These are phyloP conservation scores for Archilochus colubris DNA, from an alignment of 2,113 vertebrate genomes.

Conservation along the genomic window DNA sequence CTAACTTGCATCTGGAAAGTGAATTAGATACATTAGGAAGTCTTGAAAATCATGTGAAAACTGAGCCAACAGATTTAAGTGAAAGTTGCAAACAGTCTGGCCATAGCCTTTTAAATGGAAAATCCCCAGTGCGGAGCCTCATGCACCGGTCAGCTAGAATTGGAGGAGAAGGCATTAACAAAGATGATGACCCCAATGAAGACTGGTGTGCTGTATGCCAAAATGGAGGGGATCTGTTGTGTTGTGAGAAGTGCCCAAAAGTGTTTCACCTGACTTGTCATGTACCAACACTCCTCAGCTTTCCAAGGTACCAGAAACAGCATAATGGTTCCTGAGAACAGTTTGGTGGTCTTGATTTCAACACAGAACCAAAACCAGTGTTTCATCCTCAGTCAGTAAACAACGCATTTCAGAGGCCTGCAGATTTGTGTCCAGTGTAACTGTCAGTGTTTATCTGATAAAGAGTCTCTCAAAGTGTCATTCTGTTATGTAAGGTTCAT, in stretches of 20 bases:
- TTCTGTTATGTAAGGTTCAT: background rate
- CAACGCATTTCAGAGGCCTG: background rate
- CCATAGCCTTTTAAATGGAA: constrained; percentile 87
- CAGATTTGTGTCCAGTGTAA: background rate
- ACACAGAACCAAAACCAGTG: background rate
- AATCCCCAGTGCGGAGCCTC: constrained; percentile 75
- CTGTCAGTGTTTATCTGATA: background rate
- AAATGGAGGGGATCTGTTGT: constrained; percentile 94
- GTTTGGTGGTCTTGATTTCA: background rate
- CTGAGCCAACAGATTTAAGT: constrained; percentile 80
- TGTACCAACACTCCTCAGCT: constrained; percentile 91
- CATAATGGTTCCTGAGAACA: background rate
- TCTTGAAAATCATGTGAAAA: constrained; percentile 89
- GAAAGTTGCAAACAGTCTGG: constrained; percentile 80
- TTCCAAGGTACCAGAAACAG: constrained; percentile 80
- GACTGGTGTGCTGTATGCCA: constrained; percentile 99
- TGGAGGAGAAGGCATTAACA: constrained; percentile 77
- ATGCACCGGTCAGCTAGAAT: constrained; percentile 75
- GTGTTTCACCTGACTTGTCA: constrained; percentile 99
- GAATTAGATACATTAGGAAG: constrained; percentile 84
- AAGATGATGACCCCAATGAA: constrained; percentile 97
- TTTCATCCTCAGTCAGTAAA: background rate
- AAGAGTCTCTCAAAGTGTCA: background rate
- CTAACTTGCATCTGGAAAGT: constrained; percentile 82
- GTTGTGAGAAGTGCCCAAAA: constrained; percentile 97